These are phyloP conservation scores for Notothenia rossii DNA, from an alignment of 2,113 vertebrate genomes.

Conservation along the genomic window DNA sequence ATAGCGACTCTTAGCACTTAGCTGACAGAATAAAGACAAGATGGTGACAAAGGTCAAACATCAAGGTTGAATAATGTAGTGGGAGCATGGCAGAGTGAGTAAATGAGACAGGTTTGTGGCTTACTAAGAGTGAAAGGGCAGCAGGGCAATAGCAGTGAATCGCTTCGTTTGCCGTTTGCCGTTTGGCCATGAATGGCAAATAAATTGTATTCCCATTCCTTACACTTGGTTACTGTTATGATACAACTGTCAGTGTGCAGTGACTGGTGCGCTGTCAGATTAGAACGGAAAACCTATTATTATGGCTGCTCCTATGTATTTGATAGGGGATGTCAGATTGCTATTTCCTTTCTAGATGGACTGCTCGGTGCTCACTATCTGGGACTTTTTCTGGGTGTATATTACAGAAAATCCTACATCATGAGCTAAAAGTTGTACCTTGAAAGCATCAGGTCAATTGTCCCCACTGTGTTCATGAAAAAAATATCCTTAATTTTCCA, in stretches of 20 bases:
- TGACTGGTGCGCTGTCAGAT: conserved; percentile 35
- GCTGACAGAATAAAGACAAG: conserved; percentile 45
- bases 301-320: conserved; percentile 12
- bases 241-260: conserved; percentile 19
- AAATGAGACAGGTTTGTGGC: conserved; percentile 30
- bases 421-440: conserved; percentile 27
- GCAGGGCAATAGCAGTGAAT: conserved; percentile 1
- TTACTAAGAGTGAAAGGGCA: conserved; percentile 7
- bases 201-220: conserved; percentile 17
- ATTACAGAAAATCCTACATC: conserved; percentile 28
- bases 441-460: conserved; percentile 22
- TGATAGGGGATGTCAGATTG: conserved; percentile 20
- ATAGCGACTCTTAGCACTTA: neutral
- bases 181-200: conserved; percentile 22
- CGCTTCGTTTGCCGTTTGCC: neutral
- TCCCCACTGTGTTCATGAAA: neutral
- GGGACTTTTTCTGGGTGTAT: conserved; percentile 1
- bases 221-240: conserved; percentile 21
- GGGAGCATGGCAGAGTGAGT: conserved; percentile 4
- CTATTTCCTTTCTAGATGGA: conserved; percentile 10
- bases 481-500: conserved; percentile 47
- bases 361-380: neutral
- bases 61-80: neutral
- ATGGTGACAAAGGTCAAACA: conserved; percentile 34
- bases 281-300: conserved; percentile 22